These are phyloP conservation scores for Deilephila porcellus DNA, from an alignment of 2,888 invertebrate genomes.

Conservation along the genomic window DNA sequence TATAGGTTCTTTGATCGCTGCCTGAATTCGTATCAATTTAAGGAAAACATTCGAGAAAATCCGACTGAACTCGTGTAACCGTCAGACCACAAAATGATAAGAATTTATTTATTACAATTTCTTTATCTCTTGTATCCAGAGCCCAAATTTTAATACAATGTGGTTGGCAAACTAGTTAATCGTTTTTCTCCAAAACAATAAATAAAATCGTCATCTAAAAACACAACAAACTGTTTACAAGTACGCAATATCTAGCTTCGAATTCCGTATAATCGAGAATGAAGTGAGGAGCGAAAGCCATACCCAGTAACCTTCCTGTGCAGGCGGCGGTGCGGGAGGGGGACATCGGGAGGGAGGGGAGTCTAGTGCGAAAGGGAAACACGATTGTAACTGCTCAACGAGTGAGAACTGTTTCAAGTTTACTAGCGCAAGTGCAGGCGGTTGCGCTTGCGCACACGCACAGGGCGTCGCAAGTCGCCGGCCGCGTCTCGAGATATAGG, in stretches of 20 bases:
- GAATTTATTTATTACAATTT: no score
- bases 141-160: no score
- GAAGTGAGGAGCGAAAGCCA: constrained; percentile 17
- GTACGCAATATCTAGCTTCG: constrained; percentile 4
- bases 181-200: no score
- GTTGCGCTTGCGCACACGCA: constrained; percentile 53
- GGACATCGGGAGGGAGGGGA: constrained; percentile 45
- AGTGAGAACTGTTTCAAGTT: constrained; percentile 72
- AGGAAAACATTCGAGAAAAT: no score
- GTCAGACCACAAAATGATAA: no score
- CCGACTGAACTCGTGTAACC: no score
- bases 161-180: no score
- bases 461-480: constrained; percentile 38
- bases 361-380: constrained; percentile 67
- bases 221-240: constrained; percentile 4
- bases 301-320: constrained; percentile 18
- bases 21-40: no score
- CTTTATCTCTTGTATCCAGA: no score
- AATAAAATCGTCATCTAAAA: neutral
- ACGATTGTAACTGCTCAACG: constrained; percentile 52
- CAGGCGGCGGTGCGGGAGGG: constrained; percentile 35
- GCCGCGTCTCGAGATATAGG: constrained; percentile 43
- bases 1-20: no score
- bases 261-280: constrained; percentile 8
- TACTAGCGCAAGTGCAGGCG: constrained; percentile 70